Base-by-base conservation (phyloP, 2,888 invertebrate genomes). In the Trissolcus japonicus region DNA sequence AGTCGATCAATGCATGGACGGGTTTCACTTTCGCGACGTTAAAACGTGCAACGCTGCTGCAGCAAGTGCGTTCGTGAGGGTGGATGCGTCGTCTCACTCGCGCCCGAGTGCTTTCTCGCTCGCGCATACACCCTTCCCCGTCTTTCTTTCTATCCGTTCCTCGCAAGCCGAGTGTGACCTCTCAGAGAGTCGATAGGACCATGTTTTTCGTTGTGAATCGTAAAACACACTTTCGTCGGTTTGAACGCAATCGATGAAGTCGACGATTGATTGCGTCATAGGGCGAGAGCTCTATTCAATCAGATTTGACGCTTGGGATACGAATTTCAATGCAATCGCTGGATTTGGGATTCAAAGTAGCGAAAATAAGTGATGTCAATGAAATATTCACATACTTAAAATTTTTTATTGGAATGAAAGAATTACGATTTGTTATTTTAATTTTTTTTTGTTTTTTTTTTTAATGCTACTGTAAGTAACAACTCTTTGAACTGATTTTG, bases 21-120 rank as follows among this genome's bases (percentile, higher is more conserved):
- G 88, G 86, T 89, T 89, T 89, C 89, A 89, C 89, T 89, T 89
- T 89, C 88, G 88, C 87, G 85, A 82, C 87, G 87, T 86, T 86
- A 86, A 87, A 87, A 86, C 85, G 86, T 87, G 86, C 86, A 83
- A 83, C 83, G 83, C 81, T 81, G 82, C 76, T 66, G 75, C 69
- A 51, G 68, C 81, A 79, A 82, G 57, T 78, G 78, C 82, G 71
- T 76, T 79, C 72, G 79, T 68, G 69, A 79, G 76, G 76, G 76
- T 76, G 53, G 76, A 65, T 76, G 76, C 53, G 62, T 67, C 65
- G 48, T 7, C 21, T 55, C 40, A 6, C 73, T 66, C 54, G 4
- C 41, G 46, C 54, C 4, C 40, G 21, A 41, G 7, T 21, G 7
- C 50, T 57, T 69, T 40, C 53, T 61, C 65, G 11, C 46, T 66